A percentile compares a stretch with the other conserved stretches of the same genome.
Conservation (phyloP, 2,888 invertebrate species). For the Philonicus albiceps region DNA sequence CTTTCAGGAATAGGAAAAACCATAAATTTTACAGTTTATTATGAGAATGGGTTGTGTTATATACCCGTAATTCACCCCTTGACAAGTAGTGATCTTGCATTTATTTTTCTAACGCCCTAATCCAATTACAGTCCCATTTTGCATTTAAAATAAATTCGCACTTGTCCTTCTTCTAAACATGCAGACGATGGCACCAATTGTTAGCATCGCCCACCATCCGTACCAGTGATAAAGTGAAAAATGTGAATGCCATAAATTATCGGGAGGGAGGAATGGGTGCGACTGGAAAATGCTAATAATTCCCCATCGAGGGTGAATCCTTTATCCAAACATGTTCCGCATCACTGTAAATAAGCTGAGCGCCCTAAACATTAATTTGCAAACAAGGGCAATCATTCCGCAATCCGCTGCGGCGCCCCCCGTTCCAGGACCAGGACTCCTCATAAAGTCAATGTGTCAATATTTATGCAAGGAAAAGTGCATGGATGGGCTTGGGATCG, state of each 20-base stretch:
- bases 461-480: slow-evolving; percentile 7
- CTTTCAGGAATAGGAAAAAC: too few relatives aligned
- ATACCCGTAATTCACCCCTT: neutral
- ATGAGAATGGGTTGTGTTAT: neutral
- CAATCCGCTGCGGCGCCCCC: neutral
- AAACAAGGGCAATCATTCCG: slow-evolving; percentile 24
- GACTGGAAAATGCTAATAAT: neutral
- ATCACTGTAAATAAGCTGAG: slow-evolving; percentile 17
- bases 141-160: neutral
- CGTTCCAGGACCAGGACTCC: neutral
- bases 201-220: neutral
- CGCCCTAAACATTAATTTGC: slow-evolving; percentile 21
- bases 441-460: slow-evolving; percentile 27
- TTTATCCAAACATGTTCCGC: slow-evolving; percentile 23
- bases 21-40: neutral
- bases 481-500: neutral
- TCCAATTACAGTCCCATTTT: neutral
- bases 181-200: neutral
- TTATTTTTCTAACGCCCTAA: neutral
- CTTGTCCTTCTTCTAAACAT: neutral
- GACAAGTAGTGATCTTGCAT: neutral
- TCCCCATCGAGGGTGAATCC: neutral
- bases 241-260: neutral
- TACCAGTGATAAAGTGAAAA: neutral
- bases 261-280: neutral